A percentile compares a stretch with the other conserved stretches of the same genome.
These are phyloP conservation scores for Diadumene lineata DNA, from an alignment of 92 coral and sea anemone species.

Conservation along the genomic window DNA sequence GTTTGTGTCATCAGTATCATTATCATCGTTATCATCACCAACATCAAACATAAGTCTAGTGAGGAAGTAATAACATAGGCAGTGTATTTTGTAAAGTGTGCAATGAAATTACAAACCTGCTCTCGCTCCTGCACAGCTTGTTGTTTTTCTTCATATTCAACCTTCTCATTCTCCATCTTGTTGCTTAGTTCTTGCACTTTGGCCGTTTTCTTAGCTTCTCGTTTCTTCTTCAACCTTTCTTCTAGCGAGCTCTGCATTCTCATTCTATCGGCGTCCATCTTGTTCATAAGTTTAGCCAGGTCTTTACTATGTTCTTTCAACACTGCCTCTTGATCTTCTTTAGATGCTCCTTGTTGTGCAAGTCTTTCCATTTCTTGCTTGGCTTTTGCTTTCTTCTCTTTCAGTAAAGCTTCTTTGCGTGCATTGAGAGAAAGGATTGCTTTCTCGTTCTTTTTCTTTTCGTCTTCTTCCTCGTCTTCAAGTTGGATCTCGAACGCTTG, in stretches of 20 bases:
- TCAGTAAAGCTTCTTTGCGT: slow-evolving; percentile 90
- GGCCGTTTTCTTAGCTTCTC: slow-evolving; percentile 80
- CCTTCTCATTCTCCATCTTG: slow-evolving; percentile 74
- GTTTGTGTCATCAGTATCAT: too few relatives aligned
- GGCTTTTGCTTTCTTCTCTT: slow-evolving; percentile 90
- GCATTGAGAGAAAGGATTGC: slow-evolving; percentile 90
- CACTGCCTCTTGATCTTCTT: slow-evolving; percentile 89
- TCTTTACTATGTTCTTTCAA: slow-evolving; percentile 98
- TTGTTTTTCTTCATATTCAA: slow-evolving; percentile 78
- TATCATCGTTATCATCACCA: too few relatives aligned
- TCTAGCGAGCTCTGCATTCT: slow-evolving; percentile 99
- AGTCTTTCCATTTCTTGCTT: slow-evolving; percentile 92
- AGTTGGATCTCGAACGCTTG: slow-evolving; percentile 70
- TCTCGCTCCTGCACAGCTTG: slow-evolving; percentile 84
- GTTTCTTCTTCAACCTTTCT: slow-evolving; percentile 83
- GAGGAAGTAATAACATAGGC: too few relatives aligned
- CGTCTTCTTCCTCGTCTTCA: slow-evolving; percentile 74
- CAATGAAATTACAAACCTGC: slow-evolving; percentile 46
- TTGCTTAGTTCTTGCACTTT: slow-evolving; percentile 70
- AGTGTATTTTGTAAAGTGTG: not conserved
- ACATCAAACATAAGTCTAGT: too few relatives aligned
- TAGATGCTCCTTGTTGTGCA: slow-evolving; percentile 86
- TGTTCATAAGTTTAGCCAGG: slow-evolving; percentile 94
- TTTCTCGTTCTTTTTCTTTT: slow-evolving; percentile 94
- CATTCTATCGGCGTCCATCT: slow-evolving; percentile 99